Evolutionary conservation across 2,888 invertebrate species (phyloP), one percentile per base, ranked within the genome.

Genomic region (Liodrosophila aerea): DNA sequence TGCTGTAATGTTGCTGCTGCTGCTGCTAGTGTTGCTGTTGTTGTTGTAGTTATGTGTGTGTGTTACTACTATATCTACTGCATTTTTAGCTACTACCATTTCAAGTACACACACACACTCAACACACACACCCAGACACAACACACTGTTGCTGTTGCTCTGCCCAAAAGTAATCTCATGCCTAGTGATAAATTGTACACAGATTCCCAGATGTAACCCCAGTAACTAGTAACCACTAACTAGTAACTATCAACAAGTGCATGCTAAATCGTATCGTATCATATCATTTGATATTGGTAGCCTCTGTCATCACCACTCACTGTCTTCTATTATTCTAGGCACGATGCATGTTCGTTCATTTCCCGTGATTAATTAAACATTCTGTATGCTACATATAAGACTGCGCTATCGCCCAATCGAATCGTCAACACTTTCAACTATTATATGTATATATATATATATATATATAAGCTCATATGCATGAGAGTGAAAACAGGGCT

Each of bases 101-200:
- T 39, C 66, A 45, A 37, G 60, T 36, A 39, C 37, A 46, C 7
- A 22, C 40, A 46, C 12, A 15, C 30, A 37, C 16, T 15, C 39
- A 40, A 12, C 33, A 40, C 15, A 15, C 30, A 12, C 37, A 40
- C 27, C 11, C 11, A 33, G 30, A 18, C 27, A 31, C 13, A 36
- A 15, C 8, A 22, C 18, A 18, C 39, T 18, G 18, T 18, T 18
- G n/a, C 16, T 41, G 44, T 57, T 70, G 40, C 40, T 49, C 47
- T 52, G 40, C 52, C 43, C 29, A 15, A 43, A 56, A 52, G 51
- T 41, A 56, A 58, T 73, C 69, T 74, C 69, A 73, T 64, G 11
- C 50, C 56, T 36, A 65, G 40, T 73, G 73, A 67, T 67, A 62
- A 54, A 45, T 18, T 4, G 22, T 5, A 22, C 2, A 27, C 12